Base-by-base conservation (phyloP, 2,888 invertebrate species). In the Erpobdella octoculata region DNA sequence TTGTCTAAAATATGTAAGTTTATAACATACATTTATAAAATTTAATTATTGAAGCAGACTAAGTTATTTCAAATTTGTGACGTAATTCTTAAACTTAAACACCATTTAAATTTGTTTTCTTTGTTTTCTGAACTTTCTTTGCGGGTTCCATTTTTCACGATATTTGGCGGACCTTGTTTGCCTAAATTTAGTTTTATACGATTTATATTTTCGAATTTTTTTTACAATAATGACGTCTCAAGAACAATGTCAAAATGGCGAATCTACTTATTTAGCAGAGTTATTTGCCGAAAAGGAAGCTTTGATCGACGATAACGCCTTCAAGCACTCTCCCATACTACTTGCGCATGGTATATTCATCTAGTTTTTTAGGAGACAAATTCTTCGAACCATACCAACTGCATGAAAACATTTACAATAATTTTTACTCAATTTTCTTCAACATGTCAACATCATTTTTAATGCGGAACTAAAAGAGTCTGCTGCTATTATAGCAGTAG, bases 191-290 rank as follows among this genome's bases (percentile, higher is more conserved):
- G 35, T 69, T 69, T 36, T 53, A 58, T 58, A 35, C 25, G 46
- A 48, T 35, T 69, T 28, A 31, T 69, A 58, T 69, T 69, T 58
- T 37, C 58, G 58, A 41, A n/a, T 36, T 36, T 28, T 69, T n/a
- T 53, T 15, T 37, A 18, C n/a, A 33, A 38, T 58, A 69, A 58
- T 35, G 58, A 58, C 48, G 53, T 48, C 46, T 58, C 53, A 58
- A 37, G 69, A 69, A 18, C 58, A 33, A 21, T 69, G 35, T 35
- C 69, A 58, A 69, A 69, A 69, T 69, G 69, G 69, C n/a, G 69
- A 69, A 41, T 69, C 69, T 35, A 28, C 69, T 6, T 69, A 69
- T 53, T 69, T 69, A 58, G 21, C 69, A n/a, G 69, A 69, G 25
- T 69, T 69, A 37, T 69, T 69, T 35, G 48, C 48, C 35, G 69